Percentiles rank a stretch among this genome's conserved stretches.
Evolutionary conservation across 2,888 invertebrate species (phyloP).

Genomic region (Gnatocerus cornutus): DNA sequence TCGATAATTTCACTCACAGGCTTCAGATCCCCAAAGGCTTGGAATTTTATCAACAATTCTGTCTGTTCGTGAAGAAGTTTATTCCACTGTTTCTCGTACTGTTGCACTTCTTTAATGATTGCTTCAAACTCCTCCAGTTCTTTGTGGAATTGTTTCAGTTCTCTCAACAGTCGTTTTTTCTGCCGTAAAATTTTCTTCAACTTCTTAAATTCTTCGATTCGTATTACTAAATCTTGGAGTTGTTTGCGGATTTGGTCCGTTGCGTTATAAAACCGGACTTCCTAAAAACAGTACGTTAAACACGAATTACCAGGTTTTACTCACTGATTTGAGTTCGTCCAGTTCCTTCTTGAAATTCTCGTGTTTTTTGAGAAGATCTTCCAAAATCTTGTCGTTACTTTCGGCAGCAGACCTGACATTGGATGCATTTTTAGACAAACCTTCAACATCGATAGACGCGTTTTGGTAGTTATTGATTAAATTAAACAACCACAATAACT

Average conservation of each 20-base stretch:
- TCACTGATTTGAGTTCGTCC: neutral
- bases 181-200: neutral
- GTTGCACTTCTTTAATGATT: no score
- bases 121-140: no score
- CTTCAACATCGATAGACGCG: neutral
- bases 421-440: conserved; percentile 10
- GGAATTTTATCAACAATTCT: no score
- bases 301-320: neutral
- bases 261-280: neutral
- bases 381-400: neutral
- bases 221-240: neutral
- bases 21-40: no score
- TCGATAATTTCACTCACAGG: no score
- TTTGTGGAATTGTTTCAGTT: no score
- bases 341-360: neutral
- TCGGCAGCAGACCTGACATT: neutral
- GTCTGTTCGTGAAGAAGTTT: no score
- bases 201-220: neutral
- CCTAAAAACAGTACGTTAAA: no score
- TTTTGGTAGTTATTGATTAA: conserved; percentile 10
- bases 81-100: no score
- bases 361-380: conserved; percentile 9
- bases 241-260: neutral
- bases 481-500: conserved; percentile 10
- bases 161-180: neutral